A percentile compares a stretch with the other conserved stretches of the same genome.
phyloP scores from a whole-genome alignment of 1,140 invertebrate species.

The Pseudoatta argentina region DNA sequence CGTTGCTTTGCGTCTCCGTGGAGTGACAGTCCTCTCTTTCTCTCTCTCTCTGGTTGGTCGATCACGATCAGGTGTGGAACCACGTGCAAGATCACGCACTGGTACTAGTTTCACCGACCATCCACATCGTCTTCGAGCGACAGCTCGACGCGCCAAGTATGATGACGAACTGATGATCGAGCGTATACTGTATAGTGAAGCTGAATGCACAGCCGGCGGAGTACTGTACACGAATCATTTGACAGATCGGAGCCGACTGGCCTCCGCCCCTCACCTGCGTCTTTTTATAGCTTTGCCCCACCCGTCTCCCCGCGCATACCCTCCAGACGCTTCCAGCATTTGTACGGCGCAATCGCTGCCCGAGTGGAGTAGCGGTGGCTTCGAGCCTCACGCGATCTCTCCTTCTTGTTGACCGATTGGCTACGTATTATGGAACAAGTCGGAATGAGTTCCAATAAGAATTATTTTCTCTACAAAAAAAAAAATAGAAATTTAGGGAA shows the following conservation, averaged over 20 bases:
- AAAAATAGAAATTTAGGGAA: too few relatives aligned
- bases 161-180: neutral
- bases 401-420: neutral
- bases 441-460: too few relatives aligned
- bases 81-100: constrained; percentile 46
- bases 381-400: constrained; percentile 57
- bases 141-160: neutral
- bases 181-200: neutral
- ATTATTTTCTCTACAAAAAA: too few relatives aligned
- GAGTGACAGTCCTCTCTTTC: neutral
- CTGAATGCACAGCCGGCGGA: neutral
- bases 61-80: neutral
- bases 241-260: constrained; percentile 81
- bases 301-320: constrained; percentile 55
- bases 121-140: constrained; percentile 48
- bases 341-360: constrained; percentile 81
- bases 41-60: neutral
- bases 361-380: constrained; percentile 69
- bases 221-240: neutral
- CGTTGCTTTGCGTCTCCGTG: neutral
- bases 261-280: constrained; percentile 83
- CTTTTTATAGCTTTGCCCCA: constrained; percentile 79
- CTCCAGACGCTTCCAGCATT: constrained; percentile 69
- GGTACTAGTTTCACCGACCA: constrained; percentile 41
- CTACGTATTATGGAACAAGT: too few relatives aligned